Conservation (phyloP, 2,113 vertebrate genomes). For the Sphaerodactylus townsendi region DNA sequence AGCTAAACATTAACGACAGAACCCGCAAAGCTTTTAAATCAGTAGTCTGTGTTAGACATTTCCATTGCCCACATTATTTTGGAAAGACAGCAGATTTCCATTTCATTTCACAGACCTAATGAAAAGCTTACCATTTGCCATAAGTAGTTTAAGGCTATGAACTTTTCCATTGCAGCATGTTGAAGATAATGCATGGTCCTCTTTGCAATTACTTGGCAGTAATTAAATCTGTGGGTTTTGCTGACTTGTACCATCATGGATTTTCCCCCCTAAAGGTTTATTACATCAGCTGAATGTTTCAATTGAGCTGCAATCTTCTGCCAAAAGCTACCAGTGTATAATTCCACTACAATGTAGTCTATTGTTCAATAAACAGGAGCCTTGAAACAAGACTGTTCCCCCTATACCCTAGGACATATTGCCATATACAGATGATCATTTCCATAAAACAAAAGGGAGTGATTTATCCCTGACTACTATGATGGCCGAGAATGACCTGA, state of each 20-base stretch:
- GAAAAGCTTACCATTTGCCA: conserved; percentile 57
- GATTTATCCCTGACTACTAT: neutral
- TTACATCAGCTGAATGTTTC: conserved; percentile 45
- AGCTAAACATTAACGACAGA: conserved; percentile 5
- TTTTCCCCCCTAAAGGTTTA: conserved; percentile 44
- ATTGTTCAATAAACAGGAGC: neutral
- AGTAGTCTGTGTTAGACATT: conserved; percentile 31
- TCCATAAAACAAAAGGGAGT: neutral
- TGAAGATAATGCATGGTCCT: conserved; percentile 65
- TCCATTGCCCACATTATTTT: conserved; percentile 53
- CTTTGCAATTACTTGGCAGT: conserved; percentile 60
- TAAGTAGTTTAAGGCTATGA: conserved; percentile 51
- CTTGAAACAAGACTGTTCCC: neutral
- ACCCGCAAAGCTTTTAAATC: conserved; percentile 3
- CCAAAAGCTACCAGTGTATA: neutral
- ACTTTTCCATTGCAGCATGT: conserved; percentile 40
- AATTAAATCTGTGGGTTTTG: conserved; percentile 63
- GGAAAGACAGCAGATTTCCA: conserved; percentile 53
- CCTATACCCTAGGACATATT: neutral
- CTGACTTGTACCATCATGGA: conserved; percentile 44
- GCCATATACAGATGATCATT: neutral
- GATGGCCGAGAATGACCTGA: too few relatives aligned
- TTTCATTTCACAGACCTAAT: conserved; percentile 63
- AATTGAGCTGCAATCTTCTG: neutral
- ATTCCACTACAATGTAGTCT: neutral